These are phyloP conservation scores for Orycteropus afer DNA, from an alignment of 2,113 vertebrate genomes.

Conservation along the genomic window DNA sequence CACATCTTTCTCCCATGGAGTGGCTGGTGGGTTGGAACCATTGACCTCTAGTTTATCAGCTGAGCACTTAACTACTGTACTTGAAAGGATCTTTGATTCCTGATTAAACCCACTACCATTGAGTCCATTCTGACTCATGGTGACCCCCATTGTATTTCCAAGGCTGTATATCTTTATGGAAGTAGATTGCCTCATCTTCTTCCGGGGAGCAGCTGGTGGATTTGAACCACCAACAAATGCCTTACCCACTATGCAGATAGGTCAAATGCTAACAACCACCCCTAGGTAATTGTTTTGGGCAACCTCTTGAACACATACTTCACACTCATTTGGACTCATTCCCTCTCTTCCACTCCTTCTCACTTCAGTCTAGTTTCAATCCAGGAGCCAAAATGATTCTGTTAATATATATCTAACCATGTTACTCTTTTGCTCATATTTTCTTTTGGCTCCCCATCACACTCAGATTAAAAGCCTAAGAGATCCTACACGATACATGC, in stretches of 20 bases:
- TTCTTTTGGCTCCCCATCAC: fast-evolving
- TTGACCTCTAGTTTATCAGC: neutral
- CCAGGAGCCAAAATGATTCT: neutral
- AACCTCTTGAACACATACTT: neutral
- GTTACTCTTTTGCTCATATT: neutral
- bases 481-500: neutral
- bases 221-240: no score
- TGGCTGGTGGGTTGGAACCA: neutral
- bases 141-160: no score
- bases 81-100: neutral
- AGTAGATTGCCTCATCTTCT: no score
- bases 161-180: no score
- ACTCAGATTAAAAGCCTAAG: neutral
- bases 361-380: neutral
- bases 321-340: neutral
- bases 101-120: no score
- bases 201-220: no score
- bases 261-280: neutral
- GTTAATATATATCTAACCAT: neutral
- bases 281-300: neutral
- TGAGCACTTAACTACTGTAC: neutral
- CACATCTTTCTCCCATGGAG: neutral
- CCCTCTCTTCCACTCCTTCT: neutral
- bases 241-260: no score
- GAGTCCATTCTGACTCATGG: no score